These are phyloP conservation scores for Myotis daubentonii DNA, from an alignment of 2,797 vertebrate genomes.

Conservation along the genomic window DNA sequence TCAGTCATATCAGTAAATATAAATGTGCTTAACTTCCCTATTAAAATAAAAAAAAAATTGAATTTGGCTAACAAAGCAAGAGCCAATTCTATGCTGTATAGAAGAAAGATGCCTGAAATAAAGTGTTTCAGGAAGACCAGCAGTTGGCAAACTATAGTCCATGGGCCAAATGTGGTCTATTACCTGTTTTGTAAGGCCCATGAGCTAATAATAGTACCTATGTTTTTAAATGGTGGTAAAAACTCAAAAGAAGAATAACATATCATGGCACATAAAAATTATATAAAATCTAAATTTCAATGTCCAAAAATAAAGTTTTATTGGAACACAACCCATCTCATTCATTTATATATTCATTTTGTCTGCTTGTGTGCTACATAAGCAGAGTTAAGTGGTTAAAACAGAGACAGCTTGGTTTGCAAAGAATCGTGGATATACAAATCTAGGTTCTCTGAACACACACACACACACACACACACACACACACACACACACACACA, in stretches of 20 bases:
- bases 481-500: neutral
- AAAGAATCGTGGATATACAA: neutral
- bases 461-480: neutral
- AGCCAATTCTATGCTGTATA: neutral
- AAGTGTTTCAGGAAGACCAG: slow-evolving; percentile 6
- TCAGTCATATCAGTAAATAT: neutral
- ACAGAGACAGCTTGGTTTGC: neutral
- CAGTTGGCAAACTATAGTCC: neutral
- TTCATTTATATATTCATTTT: neutral
- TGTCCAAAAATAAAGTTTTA: neutral
- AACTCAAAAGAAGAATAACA: neutral
- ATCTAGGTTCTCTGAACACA: neutral
- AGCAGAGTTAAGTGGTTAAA: neutral
- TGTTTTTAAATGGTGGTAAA: neutral
- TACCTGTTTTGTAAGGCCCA: neutral
- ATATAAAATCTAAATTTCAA: neutral
- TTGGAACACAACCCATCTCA: neutral
- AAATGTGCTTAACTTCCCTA: neutral
- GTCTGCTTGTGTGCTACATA: neutral
- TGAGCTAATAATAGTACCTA: neutral
- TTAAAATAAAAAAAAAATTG: neutral
- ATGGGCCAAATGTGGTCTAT: neutral
- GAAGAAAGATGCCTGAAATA: neutral
- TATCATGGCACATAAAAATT: neutral
- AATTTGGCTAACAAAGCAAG: neutral